Base-by-base conservation (phyloP, 2,797 vertebrate genomes). In the Buceros bicornis region DNA sequence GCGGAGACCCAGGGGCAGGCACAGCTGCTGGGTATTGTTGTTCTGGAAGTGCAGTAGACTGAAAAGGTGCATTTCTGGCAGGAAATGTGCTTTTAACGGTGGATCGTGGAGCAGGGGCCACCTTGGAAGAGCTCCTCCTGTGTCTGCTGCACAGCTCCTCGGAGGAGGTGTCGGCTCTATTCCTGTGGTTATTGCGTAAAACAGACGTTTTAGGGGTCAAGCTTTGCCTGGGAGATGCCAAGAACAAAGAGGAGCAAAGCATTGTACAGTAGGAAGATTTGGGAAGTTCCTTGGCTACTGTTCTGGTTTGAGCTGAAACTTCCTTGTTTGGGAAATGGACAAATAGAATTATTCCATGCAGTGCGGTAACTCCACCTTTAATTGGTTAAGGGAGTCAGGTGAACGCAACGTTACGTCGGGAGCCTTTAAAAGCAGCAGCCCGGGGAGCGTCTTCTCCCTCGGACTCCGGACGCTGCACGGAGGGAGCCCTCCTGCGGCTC, bases 91-190 rank as follows among this genome's bases (percentile, higher is more conserved):
- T 65, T 83, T 25, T n/a, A 47, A 18, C 17, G 28, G 35, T 66
- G 50, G 37, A 16, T 42, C 2, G 6, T n/a, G 25, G 48, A 43
- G n/a, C 10, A 3, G 43, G 11, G n/a, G 22, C 47, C 15, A 14
- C n/a, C 8, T 2, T 22, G 19, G 60, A 14, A 79, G 13, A 7
- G 12, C 20, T 62, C 29, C 16, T 25, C 1, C 0, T 28, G 10
- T 11, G 10, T 11, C 12, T 70, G 11, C 28, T 53, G 66, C n/a
- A 8, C 22, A 42, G 29, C 40, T 82, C 20, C 42, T 25, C 10
- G 5, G 13, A 2, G 11, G 14, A 45, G 18, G 19, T 25, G 13
- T 17, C 61, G 47, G 17, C 20, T 81, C 61, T 61, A 3, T 35
- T 65, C 65, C 21, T 81, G 48, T 51, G 25, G 11, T 31, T 78